phyloP scores from a whole-genome alignment of 2,113 vertebrate genomes.

The Melozone crissalis region DNA sequence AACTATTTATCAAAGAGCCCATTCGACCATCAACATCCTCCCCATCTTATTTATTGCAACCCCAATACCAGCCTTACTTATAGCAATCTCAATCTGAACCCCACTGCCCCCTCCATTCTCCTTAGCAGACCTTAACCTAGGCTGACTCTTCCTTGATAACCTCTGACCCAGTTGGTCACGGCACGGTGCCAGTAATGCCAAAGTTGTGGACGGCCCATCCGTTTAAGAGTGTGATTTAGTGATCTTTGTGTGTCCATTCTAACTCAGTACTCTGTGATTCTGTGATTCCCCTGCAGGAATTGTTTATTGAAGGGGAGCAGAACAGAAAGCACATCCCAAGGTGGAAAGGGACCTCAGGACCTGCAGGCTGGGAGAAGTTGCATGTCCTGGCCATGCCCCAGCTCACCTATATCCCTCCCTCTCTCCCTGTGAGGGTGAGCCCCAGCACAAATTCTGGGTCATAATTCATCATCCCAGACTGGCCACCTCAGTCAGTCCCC shows the following conservation, averaged over 20 bases:
- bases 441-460: neutral
- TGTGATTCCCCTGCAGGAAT: neutral
- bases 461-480: neutral
- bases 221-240: neutral
- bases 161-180: neutral
- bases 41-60: too few species aligned
- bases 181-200: neutral
- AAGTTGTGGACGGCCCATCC: too few species aligned
- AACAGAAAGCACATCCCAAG: neutral
- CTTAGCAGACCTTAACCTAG: too few species aligned
- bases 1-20: too few species aligned
- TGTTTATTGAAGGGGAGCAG: neutral
- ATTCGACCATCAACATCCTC: too few species aligned
- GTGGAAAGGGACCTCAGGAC: neutral
- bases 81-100: too few species aligned
- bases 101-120: too few species aligned
- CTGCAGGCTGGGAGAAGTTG: neutral
- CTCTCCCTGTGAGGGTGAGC: neutral
- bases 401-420: neutral
- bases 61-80: too few species aligned
- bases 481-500: neutral
- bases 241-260: neutral
- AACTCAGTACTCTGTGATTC: neutral
- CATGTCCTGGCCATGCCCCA: fast-evolving
- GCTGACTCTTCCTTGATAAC: too few species aligned